These are phyloP conservation scores for Sinhomidia bicolor DNA, from an alignment of 2,888 invertebrate species.

Conservation along the genomic window DNA sequence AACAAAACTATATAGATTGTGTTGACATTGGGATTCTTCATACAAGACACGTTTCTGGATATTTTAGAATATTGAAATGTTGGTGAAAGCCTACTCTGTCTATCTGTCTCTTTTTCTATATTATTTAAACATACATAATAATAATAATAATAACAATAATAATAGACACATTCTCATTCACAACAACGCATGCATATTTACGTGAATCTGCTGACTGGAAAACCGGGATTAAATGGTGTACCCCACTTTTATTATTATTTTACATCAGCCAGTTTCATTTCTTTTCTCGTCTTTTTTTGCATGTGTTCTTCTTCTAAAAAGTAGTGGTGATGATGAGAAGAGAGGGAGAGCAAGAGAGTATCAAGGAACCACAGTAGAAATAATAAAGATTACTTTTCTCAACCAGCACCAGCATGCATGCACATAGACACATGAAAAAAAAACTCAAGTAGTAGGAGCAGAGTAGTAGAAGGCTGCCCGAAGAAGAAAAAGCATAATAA, in stretches of 20 bases:
- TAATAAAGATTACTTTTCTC: slow-evolving; percentile 67
- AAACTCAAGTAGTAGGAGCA: slow-evolving; percentile 32
- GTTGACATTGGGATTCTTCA: too few relatives aligned
- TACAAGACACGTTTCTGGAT: too few relatives aligned
- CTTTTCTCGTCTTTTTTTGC: background rate
- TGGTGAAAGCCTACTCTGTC: background rate
- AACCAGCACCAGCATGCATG: too few relatives aligned
- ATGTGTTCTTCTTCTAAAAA: background rate
- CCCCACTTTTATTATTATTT: slow-evolving; percentile 31
- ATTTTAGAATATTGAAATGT: background rate
- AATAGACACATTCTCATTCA: slow-evolving; percentile 32
- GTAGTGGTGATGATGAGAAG: too few relatives aligned
- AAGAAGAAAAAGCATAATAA: slow-evolving; percentile 64
- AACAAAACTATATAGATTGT: too few relatives aligned
- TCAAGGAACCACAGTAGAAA: slow-evolving; percentile 49
- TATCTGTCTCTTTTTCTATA: background rate
- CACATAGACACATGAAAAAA: too few relatives aligned
- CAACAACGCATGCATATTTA: slow-evolving; percentile 34
- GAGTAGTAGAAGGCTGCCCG: too few relatives aligned
- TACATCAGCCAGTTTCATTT: slow-evolving; percentile 15
- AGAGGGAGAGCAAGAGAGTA: slow-evolving; percentile 34
- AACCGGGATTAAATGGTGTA: slow-evolving; percentile 20
- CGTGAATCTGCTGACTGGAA: slow-evolving; percentile 29
- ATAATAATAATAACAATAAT: too few relatives aligned
- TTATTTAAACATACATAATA: background rate